These are phyloP conservation scores for Sminthurinus aureus DNA, from an alignment of 2,888 invertebrate genomes.

Conservation along the genomic window DNA sequence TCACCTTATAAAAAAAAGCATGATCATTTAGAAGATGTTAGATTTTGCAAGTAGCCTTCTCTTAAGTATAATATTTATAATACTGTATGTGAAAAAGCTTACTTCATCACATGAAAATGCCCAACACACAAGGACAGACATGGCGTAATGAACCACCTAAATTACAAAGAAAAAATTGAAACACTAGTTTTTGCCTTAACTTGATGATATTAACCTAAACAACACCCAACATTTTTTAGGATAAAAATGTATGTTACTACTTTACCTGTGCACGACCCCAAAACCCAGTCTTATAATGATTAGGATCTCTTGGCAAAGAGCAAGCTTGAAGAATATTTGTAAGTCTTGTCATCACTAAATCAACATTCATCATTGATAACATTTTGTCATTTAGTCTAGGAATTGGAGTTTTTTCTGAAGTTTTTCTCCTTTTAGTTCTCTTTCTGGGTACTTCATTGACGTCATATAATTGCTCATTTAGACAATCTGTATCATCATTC, in stretches of 20 bases:
- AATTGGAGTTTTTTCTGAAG: constrained; percentile 72
- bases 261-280: constrained; percentile 87
- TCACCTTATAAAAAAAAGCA: too few relatives aligned
- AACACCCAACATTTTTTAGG: constrained; percentile 48
- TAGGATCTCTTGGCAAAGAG: constrained; percentile 78
- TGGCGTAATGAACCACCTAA: constrained; percentile 86
- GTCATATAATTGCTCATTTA: constrained; percentile 58
- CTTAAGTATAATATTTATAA: too few relatives aligned
- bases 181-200: too few relatives aligned
- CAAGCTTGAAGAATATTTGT: constrained; percentile 89
- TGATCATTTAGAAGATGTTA: too few relatives aligned
- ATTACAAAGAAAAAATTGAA: constrained; percentile 24
- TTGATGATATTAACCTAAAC: constrained; percentile 16
- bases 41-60: too few relatives aligned
- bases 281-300: constrained; percentile 89
- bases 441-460: constrained; percentile 58
- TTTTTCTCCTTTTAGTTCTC: constrained; percentile 62
- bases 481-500: constrained; percentile 58
- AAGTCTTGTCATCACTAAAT: constrained; percentile 81
- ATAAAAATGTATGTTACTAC: too few relatives aligned
- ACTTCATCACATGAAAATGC: constrained; percentile 85
- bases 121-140: constrained; percentile 92
- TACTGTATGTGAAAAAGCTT: too few relatives aligned
- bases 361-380: constrained; percentile 84
- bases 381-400: constrained; percentile 77